Percentiles rank a stretch among this genome's conserved stretches.
Evolutionary conservation across 2,797 vertebrate genomes (phyloP).

Genomic region (Rhabdophis nuchalis): DNA sequence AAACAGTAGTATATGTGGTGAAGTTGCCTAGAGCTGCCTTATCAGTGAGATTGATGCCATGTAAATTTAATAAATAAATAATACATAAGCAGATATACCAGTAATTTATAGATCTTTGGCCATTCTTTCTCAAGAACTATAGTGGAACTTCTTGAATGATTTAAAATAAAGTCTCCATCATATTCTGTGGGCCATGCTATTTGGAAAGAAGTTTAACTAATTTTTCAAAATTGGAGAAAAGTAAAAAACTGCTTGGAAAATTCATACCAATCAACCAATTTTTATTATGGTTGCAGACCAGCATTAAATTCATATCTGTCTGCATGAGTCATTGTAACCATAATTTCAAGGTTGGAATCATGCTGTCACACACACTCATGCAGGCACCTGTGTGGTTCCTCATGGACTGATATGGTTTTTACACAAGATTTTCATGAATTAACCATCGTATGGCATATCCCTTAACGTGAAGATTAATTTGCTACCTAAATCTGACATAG

Average conservation of each 20-base stretch:
- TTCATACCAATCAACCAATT: background rate
- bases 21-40: background rate
- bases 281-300: background rate
- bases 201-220: background rate
- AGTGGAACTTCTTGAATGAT: background rate
- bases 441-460: background rate
- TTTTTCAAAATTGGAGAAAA: background rate
- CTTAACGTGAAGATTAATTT: background rate
- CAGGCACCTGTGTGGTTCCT: background rate
- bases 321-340: background rate
- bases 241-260: background rate
- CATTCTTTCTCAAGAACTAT: background rate
- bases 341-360: background rate
- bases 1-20: background rate
- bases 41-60: background rate
- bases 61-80: background rate
- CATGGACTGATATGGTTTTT: background rate
- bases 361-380: background rate
- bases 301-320: background rate
- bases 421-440: background rate
- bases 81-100: background rate
- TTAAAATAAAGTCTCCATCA: background rate
- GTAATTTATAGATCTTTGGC: background rate
- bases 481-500: background rate
- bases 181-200: background rate